Evolutionary conservation across 2,888 invertebrate species (phyloP).

Genomic region (Eupsilia transversa): DNA sequence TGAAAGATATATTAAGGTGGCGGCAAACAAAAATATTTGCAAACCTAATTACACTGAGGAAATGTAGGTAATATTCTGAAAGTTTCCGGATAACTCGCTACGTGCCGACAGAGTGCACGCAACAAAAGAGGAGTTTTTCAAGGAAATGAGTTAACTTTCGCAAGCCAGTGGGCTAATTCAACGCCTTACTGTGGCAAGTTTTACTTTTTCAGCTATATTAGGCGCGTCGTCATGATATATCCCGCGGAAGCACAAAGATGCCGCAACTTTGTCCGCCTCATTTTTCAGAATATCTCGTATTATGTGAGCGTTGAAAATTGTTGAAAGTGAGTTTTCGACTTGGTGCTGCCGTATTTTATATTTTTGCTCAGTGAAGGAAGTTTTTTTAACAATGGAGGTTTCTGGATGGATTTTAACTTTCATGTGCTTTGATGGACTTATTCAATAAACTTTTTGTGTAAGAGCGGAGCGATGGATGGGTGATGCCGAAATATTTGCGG

Average conservation of each 20-base stretch:
- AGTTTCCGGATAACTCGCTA: conserved; percentile 78
- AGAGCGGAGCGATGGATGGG: neutral
- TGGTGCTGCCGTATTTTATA: conserved; percentile 41
- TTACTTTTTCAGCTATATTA: conserved; percentile 65
- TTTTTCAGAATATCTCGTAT: conserved; percentile 55
- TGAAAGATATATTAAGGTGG: conserved; percentile 81
- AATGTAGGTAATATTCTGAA: conserved; percentile 79
- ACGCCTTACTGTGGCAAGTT: conserved; percentile 64
- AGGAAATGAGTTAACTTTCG: conserved; percentile 87
- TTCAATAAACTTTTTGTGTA: conserved; percentile 20
- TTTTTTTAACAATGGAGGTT: conserved; percentile 35
- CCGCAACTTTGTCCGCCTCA: conserved; percentile 43
- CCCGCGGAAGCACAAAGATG: conserved; percentile 42
- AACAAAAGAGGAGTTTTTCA: conserved; percentile 83
- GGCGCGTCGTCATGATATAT: conserved; percentile 62
- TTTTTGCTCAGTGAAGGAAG: conserved; percentile 25
- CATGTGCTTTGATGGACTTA: conserved; percentile 30
- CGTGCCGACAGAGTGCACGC: conserved; percentile 79
- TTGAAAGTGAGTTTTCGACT: conserved; percentile 52
- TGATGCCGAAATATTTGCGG: neutral
- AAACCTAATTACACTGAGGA: conserved; percentile 82
- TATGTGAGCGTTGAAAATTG: conserved; percentile 52
- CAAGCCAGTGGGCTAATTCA: conserved; percentile 76
- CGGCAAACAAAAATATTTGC: conserved; percentile 82
- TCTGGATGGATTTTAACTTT: conserved; percentile 25